Base-by-base conservation (phyloP, 2,888 invertebrate species). In the Troides helena region DNA sequence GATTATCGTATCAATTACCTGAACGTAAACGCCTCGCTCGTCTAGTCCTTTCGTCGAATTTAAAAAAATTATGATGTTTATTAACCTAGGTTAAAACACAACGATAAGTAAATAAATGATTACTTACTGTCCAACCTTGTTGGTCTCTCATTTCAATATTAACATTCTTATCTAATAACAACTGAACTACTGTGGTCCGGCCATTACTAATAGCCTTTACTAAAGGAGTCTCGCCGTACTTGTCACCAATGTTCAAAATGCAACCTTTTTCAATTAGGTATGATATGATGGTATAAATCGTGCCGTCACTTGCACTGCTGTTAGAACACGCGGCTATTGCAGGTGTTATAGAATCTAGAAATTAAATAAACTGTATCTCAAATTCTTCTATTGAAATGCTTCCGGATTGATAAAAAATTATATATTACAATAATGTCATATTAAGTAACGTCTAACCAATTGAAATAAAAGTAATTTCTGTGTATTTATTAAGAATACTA, bases 311-410 rank as follows among this genome's bases (percentile, higher is more conserved):
- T n/a, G 85, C 86, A 72, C 92, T 93, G 75, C 86, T 90, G 76
- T 94, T 95, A n/a, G 93, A 90, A 77, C 95, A 95, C 43, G 94
- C 92, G 72, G 94, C 93, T 95, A 95, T 95, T 66, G 95, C 81
- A 36, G 94, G 93, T 57, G 95, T 95, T 67, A 91, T 90, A n/a
- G 93, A 93, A 85, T 95, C 95, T 95, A 84, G 57, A 89, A 85
- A 72, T 60, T 39, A 59, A 53, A 50, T 61, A n/a, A 53, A 53
- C 18, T 50, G 50, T 5, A 18, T 46, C 3, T 46, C 14, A 3
- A 14, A 46, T 4, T 12, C 12, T 46, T 46, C 46, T 46, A 46
- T 14, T 46, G 14, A 14, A 10, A 39, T 39, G 39, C 10, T 7
- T 14, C 12, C 14, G 14, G 12, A 14, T 46, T 46, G 0, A 46